Evolutionary conservation across 2,797 vertebrate species (phyloP).

Genomic region (Hydrocynus forskahlii): DNA sequence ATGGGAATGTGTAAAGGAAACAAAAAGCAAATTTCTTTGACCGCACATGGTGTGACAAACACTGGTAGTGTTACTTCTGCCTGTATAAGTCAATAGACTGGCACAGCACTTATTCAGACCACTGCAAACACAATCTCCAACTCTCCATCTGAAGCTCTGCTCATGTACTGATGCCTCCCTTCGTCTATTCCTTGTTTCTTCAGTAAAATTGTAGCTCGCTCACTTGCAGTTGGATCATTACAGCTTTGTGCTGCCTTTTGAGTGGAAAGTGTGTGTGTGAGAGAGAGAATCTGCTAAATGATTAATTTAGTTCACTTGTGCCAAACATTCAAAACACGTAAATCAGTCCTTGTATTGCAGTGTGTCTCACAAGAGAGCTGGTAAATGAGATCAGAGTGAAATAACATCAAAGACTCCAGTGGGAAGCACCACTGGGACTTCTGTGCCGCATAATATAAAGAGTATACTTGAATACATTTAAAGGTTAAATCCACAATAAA

Average conservation of each 20-base stretch:
- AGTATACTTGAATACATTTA: too few species aligned
- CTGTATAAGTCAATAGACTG: neutral
- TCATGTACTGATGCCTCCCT: neutral
- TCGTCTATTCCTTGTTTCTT: conserved; percentile 11
- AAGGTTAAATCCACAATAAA: too few species aligned
- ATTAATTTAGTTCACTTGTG: too few species aligned
- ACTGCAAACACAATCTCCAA: neutral
- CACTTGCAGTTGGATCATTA: conserved; percentile 56
- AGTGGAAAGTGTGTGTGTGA: neutral
- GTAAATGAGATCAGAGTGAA: too few species aligned
- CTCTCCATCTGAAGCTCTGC: neutral
- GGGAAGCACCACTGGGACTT: too few species aligned
- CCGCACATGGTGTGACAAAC: neutral
- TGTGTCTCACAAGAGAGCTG: too few species aligned
- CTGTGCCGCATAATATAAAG: too few species aligned
- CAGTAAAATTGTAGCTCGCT: conserved; percentile 55
- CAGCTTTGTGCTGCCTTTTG: conserved; percentile 41
- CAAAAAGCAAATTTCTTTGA: neutral
- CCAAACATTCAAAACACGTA: too few species aligned
- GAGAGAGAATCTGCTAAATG: neutral
- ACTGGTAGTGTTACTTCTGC: neutral
- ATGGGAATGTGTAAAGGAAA: too few species aligned
- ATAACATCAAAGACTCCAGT: too few species aligned
- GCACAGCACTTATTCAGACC: neutral
- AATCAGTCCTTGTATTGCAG: too few species aligned